Evolutionary conservation across 2,888 invertebrate species (phyloP), one percentile per base, ranked within the genome.

Genomic region (Chydorus sphaericus): DNA sequence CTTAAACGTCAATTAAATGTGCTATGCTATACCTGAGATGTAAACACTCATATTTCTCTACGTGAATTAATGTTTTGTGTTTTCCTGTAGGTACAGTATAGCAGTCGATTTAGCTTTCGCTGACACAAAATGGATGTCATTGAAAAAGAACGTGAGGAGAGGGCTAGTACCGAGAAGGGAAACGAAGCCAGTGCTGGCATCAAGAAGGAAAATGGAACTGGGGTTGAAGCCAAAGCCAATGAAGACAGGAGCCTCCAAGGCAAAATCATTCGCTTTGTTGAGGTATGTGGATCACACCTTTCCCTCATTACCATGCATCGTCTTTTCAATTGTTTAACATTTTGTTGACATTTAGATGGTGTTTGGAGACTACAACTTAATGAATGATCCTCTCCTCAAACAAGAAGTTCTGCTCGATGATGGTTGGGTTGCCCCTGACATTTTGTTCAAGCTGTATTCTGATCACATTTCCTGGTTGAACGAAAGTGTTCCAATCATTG

Each of bases 351-450:
- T 78, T 83, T 78, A 65, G 83, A 78, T 66, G n/a, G n/a, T n/a
- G n/a, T 88, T 86, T 75, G 93, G 97, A 52, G 90, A 98, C 69
- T 77, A 85, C 5, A 98, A 98, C 71, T 74, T 98, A 54, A 82
- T 84, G 1, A 79, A 85, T 58, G 97, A 98, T 69, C 92, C 87
- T 70, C 98, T 96, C 68, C 74, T 98, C n/a, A 79, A 82, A 63
- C 85, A 87, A 59, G 84, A 92, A 71, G 79, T 86, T 1, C 80
- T 80, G 62, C 74, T 86, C 60, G 86, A 91, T 62, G 86, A 92
- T 55, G 96, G 89, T 3, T 91, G 97, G 97, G 79, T 98, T 20
- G 79, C 88, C 0, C 68, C 97, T 48, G 80, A 83, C 0, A 79
- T 85, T 0, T 77, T 98, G 70, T 72, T 86, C 49, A 90, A 82